phyloP scores from a whole-genome alignment of 2,888 invertebrate genomes.

The Polylopha cassiicola region DNA sequence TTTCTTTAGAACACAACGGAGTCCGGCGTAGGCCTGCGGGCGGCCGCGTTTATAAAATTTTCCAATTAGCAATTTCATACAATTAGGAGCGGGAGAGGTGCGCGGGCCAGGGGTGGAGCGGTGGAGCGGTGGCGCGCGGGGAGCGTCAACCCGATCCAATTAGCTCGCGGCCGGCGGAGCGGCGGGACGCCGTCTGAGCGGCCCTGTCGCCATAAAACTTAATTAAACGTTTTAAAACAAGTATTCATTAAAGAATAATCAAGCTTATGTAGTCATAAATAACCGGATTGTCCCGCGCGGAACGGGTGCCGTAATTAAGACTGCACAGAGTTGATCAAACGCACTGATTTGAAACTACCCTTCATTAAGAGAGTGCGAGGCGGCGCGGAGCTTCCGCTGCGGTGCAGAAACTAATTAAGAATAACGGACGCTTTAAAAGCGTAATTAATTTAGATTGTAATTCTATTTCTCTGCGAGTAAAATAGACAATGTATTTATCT shows the following conservation, averaged over 20 bases:
- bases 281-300: slow-evolving; percentile 77
- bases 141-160: slow-evolving; percentile 76
- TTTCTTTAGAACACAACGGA: slow-evolving; percentile 44
- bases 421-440: slow-evolving; percentile 78
- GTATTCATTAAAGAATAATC: slow-evolving; percentile 79
- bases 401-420: slow-evolving; percentile 78
- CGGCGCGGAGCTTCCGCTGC: slow-evolving; percentile 68
- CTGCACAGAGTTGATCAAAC: slow-evolving; percentile 78
- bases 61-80: slow-evolving; percentile 78
- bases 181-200: slow-evolving; percentile 69
- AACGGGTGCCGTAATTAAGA: slow-evolving; percentile 77
- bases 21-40: slow-evolving; percentile 58
- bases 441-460: slow-evolving; percentile 78
- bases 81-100: slow-evolving; percentile 65
- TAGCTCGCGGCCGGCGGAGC: slow-evolving; percentile 74
- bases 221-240: slow-evolving; percentile 79
- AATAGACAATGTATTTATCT: slow-evolving; percentile 62
- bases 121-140: slow-evolving; percentile 47
- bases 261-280: slow-evolving; percentile 79
- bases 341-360: slow-evolving; percentile 78
- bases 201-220: slow-evolving; percentile 78
- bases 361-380: slow-evolving; percentile 74
- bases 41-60: slow-evolving; percentile 75
- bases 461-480: slow-evolving; percentile 76
- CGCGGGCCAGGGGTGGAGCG: slow-evolving; percentile 37